These are phyloP conservation scores for Ooceraea biroi DNA, from an alignment of 1,140 invertebrate species.

Conservation along the genomic window DNA sequence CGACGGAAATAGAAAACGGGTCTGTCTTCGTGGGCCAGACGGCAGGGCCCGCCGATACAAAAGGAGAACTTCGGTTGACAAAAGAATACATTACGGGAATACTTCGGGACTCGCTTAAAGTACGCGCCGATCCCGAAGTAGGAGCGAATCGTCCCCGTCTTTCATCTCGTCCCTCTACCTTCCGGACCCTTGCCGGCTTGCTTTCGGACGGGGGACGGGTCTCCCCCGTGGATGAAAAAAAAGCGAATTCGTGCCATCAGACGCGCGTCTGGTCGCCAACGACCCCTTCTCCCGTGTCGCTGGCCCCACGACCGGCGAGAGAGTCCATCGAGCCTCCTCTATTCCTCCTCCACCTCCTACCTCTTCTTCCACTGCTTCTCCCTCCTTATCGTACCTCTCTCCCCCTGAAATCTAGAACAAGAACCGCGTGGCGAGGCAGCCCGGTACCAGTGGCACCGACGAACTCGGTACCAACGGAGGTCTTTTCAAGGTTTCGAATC, in stretches of 20 bases:
- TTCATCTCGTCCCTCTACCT: constrained; percentile 8
- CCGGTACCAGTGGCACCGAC: constrained; percentile 75
- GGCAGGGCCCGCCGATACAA: constrained; percentile 4
- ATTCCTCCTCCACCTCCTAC: constrained; percentile 41
- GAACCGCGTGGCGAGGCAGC: constrained; percentile 70
- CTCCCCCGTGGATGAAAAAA: neutral
- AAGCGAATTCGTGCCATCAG: constrained; percentile 55
- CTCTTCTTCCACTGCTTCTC: constrained; percentile 47
- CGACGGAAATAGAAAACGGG: constrained; percentile 1
- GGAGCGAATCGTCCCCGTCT: constrained; percentile 13
- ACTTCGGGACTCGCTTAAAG: neutral
- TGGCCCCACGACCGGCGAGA: constrained; percentile 9
- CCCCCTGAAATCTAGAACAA: constrained; percentile 76
- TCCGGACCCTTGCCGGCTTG: neutral
- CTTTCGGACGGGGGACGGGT: neutral
- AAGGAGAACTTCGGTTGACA: constrained; percentile 25
- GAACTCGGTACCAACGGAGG: constrained; percentile 70
- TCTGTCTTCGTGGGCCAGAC: constrained; percentile 37
- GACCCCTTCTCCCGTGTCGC: constrained; percentile 41
- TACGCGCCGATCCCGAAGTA: constrained; percentile 16
- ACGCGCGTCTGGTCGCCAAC: constrained; percentile 34
- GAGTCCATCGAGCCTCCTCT: constrained; percentile 43
- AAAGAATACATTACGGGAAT: constrained; percentile 45
- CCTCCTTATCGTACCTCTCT: constrained; percentile 71
- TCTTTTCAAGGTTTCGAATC: constrained; percentile 33